A percentile compares a stretch with the other conserved stretches of the same genome.
Conservation (phyloP, 1,140 invertebrate genomes). For the Telenomus remus region DNA sequence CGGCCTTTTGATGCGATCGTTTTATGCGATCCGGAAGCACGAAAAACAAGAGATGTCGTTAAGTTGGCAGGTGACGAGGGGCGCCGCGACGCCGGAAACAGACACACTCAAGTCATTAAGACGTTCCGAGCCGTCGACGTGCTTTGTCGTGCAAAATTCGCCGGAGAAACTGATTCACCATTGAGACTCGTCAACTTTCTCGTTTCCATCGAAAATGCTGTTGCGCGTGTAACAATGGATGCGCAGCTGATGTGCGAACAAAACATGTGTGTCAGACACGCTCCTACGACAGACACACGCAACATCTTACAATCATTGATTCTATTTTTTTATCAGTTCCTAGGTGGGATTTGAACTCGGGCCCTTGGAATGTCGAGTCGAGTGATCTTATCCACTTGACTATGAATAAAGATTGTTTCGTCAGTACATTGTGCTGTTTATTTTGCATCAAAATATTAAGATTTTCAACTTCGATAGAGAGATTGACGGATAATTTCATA, state of each 20-base stretch:
- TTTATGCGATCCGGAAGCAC: conserved; percentile 68
- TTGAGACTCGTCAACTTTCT: not conserved
- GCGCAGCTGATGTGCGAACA: not conserved
- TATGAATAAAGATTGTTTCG: too few species aligned
- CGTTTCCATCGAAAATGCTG: not conserved
- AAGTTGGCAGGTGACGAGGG: conserved; percentile 51
- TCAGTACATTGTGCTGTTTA: too few species aligned
- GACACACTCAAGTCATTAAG: conserved; percentile 59
- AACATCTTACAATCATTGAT: not conserved
- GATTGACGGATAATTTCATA: conserved; percentile 3
- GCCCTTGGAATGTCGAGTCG: too few species aligned
- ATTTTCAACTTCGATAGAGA: too few species aligned
- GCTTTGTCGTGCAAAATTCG: conserved; percentile 22
- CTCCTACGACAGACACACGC: not conserved
- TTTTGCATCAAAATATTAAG: too few species aligned
- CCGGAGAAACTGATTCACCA: not conserved
- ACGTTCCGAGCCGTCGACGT: conserved; percentile 46
- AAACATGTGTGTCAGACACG: not conserved
- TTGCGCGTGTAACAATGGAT: not conserved
- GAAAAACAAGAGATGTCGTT: conserved; percentile 67
- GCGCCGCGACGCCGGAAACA: conserved; percentile 52
- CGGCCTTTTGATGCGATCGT: too few species aligned
- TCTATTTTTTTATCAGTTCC: too few species aligned
- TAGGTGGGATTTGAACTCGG: too few species aligned
- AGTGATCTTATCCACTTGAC: too few species aligned